phyloP scores from a whole-genome alignment of 1,140 invertebrate genomes.

The Cotesia glomerata region DNA sequence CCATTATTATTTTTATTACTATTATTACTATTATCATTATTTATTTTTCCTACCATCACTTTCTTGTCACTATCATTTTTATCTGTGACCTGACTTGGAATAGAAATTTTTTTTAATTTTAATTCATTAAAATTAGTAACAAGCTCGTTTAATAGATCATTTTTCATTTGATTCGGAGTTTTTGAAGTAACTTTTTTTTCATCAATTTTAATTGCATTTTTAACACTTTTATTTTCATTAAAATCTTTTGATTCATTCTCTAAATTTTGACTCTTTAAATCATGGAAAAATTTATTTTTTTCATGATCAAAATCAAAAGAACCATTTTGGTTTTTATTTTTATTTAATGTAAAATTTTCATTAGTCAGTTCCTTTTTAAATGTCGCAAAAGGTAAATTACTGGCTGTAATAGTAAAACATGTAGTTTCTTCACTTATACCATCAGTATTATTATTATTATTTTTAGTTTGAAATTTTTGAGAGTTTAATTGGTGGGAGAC shows the following conservation, averaged over 20 bases:
- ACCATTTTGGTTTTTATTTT: not conserved
- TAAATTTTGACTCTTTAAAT: not conserved
- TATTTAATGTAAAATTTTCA: not conserved
- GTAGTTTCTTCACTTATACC: too few relatives aligned
- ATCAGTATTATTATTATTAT: too few relatives aligned
- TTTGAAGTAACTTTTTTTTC: conserved; percentile 24
- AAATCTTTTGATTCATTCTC: not conserved
- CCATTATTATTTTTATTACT: not conserved
- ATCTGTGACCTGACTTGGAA: not conserved
- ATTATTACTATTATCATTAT: not conserved
- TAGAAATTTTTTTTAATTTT: conserved; percentile 47
- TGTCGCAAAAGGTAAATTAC: too few relatives aligned
- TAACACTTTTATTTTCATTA: too few relatives aligned
- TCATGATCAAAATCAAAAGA: too few relatives aligned
- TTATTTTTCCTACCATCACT: not conserved
- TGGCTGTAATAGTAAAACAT: too few relatives aligned
- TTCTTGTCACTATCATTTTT: not conserved
- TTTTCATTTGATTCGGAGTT: conserved; percentile 44
- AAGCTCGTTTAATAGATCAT: conserved; percentile 53
- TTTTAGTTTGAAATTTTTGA: not conserved
- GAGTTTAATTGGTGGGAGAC: not conserved
- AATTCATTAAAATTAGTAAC: conserved; percentile 53
- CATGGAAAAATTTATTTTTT: not conserved
- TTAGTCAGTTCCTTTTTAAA: not conserved
- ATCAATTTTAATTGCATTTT: too few relatives aligned